phyloP scores from a whole-genome alignment of 2,888 invertebrate genomes.

The Catonia carolina region DNA sequence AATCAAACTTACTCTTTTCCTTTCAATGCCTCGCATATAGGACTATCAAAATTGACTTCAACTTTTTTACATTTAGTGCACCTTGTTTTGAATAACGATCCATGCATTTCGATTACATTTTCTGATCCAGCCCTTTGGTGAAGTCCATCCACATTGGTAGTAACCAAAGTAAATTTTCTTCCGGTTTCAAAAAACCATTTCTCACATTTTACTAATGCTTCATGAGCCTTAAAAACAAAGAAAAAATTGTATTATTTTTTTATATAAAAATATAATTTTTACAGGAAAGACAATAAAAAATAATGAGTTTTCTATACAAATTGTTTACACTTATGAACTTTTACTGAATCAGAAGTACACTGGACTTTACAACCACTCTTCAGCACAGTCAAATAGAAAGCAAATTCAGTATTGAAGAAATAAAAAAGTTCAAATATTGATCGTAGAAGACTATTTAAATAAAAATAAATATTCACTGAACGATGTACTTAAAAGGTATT shows the following conservation, averaged over 20 bases:
- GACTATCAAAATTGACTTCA: conserved; percentile 59
- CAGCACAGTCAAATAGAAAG: too few species aligned
- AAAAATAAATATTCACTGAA: too few species aligned
- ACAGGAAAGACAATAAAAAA: conserved; percentile 2
- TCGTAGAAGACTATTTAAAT: too few species aligned
- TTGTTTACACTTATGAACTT: neutral
- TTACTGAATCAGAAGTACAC: too few species aligned
- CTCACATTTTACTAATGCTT: conserved; percentile 62
- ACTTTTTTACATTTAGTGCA: conserved; percentile 61
- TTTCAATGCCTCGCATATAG: conserved; percentile 46
- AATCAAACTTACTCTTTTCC: too few species aligned
- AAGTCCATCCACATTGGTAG: conserved; percentile 58
- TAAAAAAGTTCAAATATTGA: too few species aligned
- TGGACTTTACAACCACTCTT: too few species aligned
- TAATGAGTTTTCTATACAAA: conserved; percentile 1
- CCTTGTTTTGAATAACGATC: conserved; percentile 58
- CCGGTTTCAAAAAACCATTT: conserved; percentile 46
- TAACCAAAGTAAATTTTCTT: conserved; percentile 49
- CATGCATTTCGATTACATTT: conserved; percentile 55
- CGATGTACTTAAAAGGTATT: too few species aligned
- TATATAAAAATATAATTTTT: neutral
- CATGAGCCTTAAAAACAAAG: conserved; percentile 53
- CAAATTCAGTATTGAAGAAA: too few species aligned
- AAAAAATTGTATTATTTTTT: neutral
- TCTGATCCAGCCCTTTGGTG: conserved; percentile 53